Evolutionary conservation across 2,113 vertebrate genomes (phyloP), one percentile per base, ranked within the genome.

Genomic region (Mesocricetus auratus): DNA sequence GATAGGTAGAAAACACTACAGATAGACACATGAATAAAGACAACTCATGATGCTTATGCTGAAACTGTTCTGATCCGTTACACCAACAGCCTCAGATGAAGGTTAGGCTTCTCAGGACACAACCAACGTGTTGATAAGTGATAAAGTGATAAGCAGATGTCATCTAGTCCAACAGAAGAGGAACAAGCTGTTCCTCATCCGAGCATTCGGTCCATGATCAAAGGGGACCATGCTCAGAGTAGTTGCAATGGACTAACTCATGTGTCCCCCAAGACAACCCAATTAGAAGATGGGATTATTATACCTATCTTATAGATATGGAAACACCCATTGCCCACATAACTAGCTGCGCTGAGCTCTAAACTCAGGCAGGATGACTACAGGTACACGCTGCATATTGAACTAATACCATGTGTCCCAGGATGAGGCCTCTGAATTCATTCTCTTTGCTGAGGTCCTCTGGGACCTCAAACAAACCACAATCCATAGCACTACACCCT

Each of bases 1-100:
- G 90, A 93, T 22, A 78, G 45, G 68, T 42, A 93, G 69, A 95
- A 88, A 88, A 91, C 56, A 64, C 68, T 86, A 64, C 7, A 85
- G 3, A 12, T 15, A 78, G 42, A 73, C 15, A 39, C 31, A n/a
- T 10, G 78, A 31, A 58, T 50, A 89, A 96, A 86, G 73, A 10
- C 31, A 89, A 31, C 53, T 91, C 36, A 36, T 79, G 87, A 87
- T 71, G 91, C 75, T 93, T 53, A 62, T 4, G 26, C 22, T 74
- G 73, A 78, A 92, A 82, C 3, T 13, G 47, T 73, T 86, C 47
- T 74, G 58, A 82, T 68, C 68, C 3, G 50, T 86, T 75, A 47
- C 56, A 69, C 47, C 71, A 62, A 73, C 29, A n/a, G 94, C 42
- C 66, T 83, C 78, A 16, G 39, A 15, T 39, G 45, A 31, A 36